These are phyloP conservation scores for Lordiphosa stackelbergi DNA, from an alignment of 1,140 invertebrate genomes.

Conservation along the genomic window DNA sequence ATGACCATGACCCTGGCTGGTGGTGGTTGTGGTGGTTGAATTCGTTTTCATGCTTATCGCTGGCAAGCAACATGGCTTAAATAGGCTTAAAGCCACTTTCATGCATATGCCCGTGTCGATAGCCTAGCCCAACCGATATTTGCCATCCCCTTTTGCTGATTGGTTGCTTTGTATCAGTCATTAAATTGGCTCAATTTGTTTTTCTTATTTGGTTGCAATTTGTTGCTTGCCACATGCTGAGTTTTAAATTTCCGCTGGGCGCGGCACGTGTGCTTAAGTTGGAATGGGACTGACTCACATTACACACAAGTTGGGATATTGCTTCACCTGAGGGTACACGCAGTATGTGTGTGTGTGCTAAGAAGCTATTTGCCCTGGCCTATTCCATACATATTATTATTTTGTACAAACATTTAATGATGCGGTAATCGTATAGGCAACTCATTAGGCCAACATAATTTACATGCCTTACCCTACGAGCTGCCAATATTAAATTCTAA, in stretches of 20 bases:
- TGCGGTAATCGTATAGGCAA: conserved; percentile 51
- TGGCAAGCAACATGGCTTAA: conserved; percentile 44
- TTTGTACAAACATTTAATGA: conserved; percentile 47
- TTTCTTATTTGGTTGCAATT: conserved; percentile 48
- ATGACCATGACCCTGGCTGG: conserved; percentile 5
- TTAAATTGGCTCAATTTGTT: conserved; percentile 47
- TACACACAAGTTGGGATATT: conserved; percentile 27
- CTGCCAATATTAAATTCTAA: conserved; percentile 65
- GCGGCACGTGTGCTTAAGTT: conserved; percentile 53
- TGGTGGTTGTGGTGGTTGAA: conserved; percentile 57
- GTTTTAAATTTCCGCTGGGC: conserved; percentile 56
- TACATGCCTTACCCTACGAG: conserved; percentile 22
- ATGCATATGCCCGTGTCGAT: conserved; percentile 13
- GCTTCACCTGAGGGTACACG: conserved; percentile 23
- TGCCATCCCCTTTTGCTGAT: conserved; percentile 27
- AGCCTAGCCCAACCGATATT: conserved; percentile 3
- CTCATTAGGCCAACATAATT: conserved; percentile 53
- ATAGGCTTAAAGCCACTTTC: conserved; percentile 39
- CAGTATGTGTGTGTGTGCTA: conserved; percentile 8
- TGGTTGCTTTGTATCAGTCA: conserved; percentile 17
- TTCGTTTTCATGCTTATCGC: conserved; percentile 32
- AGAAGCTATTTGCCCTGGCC: conserved; percentile 26
- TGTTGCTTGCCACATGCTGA: conserved; percentile 57
- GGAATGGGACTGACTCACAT: conserved; percentile 42
- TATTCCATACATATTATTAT: conserved; percentile 33